Evolutionary conservation across 2,888 invertebrate genomes (phyloP).

Genomic region (Hemicrepidius hirtus): DNA sequence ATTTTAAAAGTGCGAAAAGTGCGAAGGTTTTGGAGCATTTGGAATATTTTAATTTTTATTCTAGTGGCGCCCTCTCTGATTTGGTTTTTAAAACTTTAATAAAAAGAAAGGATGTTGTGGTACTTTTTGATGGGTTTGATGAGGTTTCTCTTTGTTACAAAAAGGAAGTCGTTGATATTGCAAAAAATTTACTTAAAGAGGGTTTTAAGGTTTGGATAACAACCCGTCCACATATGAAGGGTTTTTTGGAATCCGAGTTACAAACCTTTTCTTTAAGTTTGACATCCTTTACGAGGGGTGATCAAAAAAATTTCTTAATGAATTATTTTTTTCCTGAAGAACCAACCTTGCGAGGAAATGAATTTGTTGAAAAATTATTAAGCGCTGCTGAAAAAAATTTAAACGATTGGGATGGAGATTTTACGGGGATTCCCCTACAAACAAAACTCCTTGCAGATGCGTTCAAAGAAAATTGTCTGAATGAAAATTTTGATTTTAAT

Average conservation of each 20-base stretch:
- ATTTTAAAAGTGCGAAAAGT: conserved; percentile 1
- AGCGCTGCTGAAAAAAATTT: not conserved
- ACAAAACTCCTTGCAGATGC: conserved; percentile 19
- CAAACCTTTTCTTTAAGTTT: not conserved
- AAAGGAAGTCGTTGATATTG: conserved; percentile 20
- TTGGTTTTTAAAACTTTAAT: conserved; percentile 7
- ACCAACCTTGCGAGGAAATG: not conserved
- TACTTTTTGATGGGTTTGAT: conserved; percentile 36
- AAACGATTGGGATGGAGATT: not conserved
- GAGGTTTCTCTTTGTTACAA: conserved; percentile 15
- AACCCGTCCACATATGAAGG: conserved; percentile 22
- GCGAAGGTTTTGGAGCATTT: too few species aligned
- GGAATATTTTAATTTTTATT: not conserved
- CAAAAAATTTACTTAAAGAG: not conserved
- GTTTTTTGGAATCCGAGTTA: not conserved
- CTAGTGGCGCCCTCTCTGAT: not conserved
- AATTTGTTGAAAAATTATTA: conserved; percentile 4
- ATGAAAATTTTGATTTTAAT: not conserved
- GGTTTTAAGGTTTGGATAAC: conserved; percentile 26
- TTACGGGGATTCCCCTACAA: conserved; percentile 28
- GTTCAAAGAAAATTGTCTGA: not conserved
- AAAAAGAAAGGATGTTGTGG: conserved; percentile 5
- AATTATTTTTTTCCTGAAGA: not conserved
- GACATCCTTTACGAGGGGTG: not conserved
- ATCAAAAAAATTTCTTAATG: not conserved